A percentile compares a stretch with the other conserved stretches of the same genome.
Conservation (phyloP, 2,797 vertebrate species). For the Parambassis ranga region DNA sequence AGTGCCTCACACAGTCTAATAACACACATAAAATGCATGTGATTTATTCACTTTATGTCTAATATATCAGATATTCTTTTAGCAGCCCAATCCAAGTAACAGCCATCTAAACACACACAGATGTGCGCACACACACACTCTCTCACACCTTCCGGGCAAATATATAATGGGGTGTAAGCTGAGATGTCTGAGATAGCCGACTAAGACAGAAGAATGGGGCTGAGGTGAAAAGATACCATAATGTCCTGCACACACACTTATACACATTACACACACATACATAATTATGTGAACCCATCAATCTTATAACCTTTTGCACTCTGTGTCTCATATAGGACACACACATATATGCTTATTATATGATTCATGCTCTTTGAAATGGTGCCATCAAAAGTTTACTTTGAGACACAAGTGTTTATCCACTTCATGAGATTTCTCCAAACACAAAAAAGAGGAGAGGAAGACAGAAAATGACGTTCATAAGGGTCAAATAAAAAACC, state of each 20-base stretch:
- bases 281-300: background rate
- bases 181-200: constrained; percentile 66
- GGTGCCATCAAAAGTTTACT: constrained; percentile 31
- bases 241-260: constrained; percentile 10
- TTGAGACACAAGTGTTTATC: constrained; percentile 47
- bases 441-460: constrained; percentile 55
- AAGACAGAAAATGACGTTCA: constrained; percentile 22
- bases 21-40: constrained; percentile 7
- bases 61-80: constrained; percentile 28
- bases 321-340: background rate
- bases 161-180: constrained; percentile 67
- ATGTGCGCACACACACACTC: constrained; percentile 15
- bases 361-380: constrained; percentile 19
- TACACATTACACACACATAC: background rate
- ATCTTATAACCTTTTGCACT: background rate
- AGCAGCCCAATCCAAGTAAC: constrained; percentile 14
- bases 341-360: background rate
- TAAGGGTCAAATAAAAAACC: too few relatives aligned
- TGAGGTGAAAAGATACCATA: constrained; percentile 32
- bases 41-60: constrained; percentile 27
- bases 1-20: background rate
- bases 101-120: constrained; percentile 11
- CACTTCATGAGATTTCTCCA: constrained; percentile 40
- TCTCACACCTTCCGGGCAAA: constrained; percentile 53
- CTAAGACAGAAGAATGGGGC: constrained; percentile 50